Evolutionary conservation across 2,888 invertebrate genomes (phyloP), one percentile per base, ranked within the genome.

Genomic region (Hermaeophaga mercurialis): DNA sequence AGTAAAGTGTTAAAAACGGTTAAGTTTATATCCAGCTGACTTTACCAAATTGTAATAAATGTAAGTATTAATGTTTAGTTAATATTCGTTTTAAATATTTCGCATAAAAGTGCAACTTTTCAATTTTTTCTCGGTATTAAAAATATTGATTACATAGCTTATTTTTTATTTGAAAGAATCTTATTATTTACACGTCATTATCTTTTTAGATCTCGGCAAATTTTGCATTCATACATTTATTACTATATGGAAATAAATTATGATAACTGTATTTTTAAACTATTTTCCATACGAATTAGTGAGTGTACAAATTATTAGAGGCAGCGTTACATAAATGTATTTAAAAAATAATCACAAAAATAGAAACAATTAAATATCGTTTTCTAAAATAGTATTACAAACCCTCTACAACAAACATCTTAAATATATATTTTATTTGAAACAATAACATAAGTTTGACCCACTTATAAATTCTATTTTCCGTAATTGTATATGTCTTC

Each of bases 141-240:
- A 19, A 38, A 39, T 22, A 19, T 18, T 47, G 22, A 47, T 34
- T 47, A 11, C 15, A 36, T 6, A n/a, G 34, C 36, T 34, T 33
- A 46, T 19, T 46, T 46, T 34, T 14, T 11, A 1, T 33, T 46
- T 11, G 14, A 12, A n/a, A 8, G 6, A 5, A 31, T 6, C 31
- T 31, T 11, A 12, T 31, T 22, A n/a, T 36, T 18, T 47, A 47
- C 47, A 47, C 47, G 47, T 47, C 47, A 47, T 47, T 22, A 22
- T 22, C 3, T 22, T 22, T 22, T 22, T 22, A 22, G 22, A 6
- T 22, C 22, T 22, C 28, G 6, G 44, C 17, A 45, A 4, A 31
- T 31, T 45, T n/a, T 31, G 34, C 15, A 9, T 28, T 8, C 15
- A 44, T 28, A 4, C n/a, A 11, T 44, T 9, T 17, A 44, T 6